Percentiles rank a stretch among this genome's conserved stretches.
phyloP scores from a whole-genome alignment of 2,797 vertebrate species.

The Holocentrus rufus region DNA sequence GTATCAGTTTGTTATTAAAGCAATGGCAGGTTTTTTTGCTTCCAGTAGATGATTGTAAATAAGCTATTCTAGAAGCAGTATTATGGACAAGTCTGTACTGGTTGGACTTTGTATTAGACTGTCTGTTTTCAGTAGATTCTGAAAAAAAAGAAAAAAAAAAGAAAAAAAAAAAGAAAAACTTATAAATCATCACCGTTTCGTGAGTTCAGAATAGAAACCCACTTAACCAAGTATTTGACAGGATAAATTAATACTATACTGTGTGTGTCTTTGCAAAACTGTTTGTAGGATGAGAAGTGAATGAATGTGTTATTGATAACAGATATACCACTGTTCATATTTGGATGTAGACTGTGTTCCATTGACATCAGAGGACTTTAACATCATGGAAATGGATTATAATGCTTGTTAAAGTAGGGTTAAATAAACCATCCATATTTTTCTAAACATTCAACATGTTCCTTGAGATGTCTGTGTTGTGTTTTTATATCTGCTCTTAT shows the following conservation, averaged over 20 bases:
- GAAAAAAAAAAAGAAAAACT: slow-evolving; percentile 49
- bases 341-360: slow-evolving; percentile 83
- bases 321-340: slow-evolving; percentile 78
- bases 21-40: slow-evolving; percentile 76
- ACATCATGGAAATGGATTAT: slow-evolving; percentile 70
- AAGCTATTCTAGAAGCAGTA: slow-evolving; percentile 83
- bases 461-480: slow-evolving; percentile 57
- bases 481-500: slow-evolving; percentile 22
- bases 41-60: slow-evolving; percentile 85
- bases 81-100: slow-evolving; percentile 79
- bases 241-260: slow-evolving; percentile 80
- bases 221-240: slow-evolving; percentile 81
- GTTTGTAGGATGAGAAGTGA: slow-evolving; percentile 78
- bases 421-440: slow-evolving; percentile 87
- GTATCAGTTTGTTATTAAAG: slow-evolving; percentile 76
- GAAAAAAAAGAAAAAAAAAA: slow-evolving; percentile 43
- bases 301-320: slow-evolving; percentile 76
- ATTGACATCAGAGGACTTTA: slow-evolving; percentile 75
- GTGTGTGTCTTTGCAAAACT: slow-evolving; percentile 78
- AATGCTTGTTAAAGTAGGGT: slow-evolving; percentile 82
- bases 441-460: slow-evolving; percentile 77
- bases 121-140: slow-evolving; percentile 80
- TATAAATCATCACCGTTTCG: slow-evolving; percentile 79
- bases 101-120: slow-evolving; percentile 83
- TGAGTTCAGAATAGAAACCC: slow-evolving; percentile 83